Evolutionary conservation across 2,113 vertebrate species (phyloP).

Genomic region (Macquaria ambigua): DNA sequence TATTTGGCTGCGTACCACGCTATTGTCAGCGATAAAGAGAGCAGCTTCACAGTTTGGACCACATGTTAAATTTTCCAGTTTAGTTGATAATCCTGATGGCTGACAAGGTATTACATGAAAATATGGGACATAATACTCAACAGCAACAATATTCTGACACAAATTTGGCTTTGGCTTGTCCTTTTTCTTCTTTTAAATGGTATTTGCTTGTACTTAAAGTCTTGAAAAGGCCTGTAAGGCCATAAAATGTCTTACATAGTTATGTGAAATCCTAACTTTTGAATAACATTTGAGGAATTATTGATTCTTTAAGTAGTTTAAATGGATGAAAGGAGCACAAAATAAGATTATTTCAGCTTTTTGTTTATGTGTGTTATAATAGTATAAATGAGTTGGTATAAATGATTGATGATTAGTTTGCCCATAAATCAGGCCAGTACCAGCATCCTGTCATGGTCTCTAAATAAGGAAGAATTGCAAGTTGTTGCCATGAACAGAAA

Average conservation of each 20-base stretch:
- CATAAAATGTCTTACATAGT: background rate
- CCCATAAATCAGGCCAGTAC: background rate
- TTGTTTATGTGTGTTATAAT: background rate
- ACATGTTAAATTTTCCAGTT: background rate
- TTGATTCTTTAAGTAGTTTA: background rate
- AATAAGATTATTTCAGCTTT: background rate
- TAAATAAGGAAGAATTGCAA: background rate
- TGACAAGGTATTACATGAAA: background rate
- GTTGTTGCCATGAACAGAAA: background rate
- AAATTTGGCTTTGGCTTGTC: background rate
- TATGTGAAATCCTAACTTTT: background rate
- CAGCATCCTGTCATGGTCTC: background rate
- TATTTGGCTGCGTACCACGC: background rate
- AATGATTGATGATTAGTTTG: background rate
- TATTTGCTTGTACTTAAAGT: background rate
- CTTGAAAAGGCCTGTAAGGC: background rate
- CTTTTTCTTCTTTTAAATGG: background rate
- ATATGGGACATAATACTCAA: background rate
- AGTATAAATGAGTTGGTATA: background rate
- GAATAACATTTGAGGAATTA: background rate
- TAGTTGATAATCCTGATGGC: background rate
- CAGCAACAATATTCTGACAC: background rate
- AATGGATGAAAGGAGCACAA: rapidly evolving
- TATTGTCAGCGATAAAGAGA: background rate
- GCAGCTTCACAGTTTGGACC: background rate